phyloP scores from a whole-genome alignment of 2,113 vertebrate genomes.

The Carassius carassius region DNA sequence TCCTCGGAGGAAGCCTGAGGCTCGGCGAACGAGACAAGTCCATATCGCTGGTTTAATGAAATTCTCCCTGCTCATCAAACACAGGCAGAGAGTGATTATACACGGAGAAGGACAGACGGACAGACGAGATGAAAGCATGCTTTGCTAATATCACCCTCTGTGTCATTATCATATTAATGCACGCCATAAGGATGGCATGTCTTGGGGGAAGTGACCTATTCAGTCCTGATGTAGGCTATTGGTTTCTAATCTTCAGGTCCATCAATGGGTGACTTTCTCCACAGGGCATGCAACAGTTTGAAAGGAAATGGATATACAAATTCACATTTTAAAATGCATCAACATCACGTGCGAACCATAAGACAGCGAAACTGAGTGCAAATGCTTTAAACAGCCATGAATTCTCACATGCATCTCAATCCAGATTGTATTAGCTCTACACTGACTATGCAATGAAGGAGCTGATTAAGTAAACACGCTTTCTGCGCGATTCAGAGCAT shows the following conservation, averaged over 20 bases:
- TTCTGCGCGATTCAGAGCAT: background rate
- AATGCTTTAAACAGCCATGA: background rate
- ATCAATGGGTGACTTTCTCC: background rate
- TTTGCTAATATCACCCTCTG: slow-evolving; percentile 30
- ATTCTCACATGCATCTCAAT: background rate
- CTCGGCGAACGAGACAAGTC: slow-evolving; percentile 44
- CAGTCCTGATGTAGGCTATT: background rate
- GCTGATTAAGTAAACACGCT: background rate
- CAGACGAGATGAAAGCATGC: slow-evolving; percentile 42
- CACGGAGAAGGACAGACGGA: slow-evolving; percentile 40
- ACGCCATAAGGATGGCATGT: background rate
- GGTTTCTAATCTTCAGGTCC: background rate
- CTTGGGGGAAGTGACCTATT: background rate
- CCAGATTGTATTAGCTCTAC: background rate
- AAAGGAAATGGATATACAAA: too few species aligned
- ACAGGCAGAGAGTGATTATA: slow-evolving; percentile 44
- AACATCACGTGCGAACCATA: background rate
- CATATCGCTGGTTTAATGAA: slow-evolving; percentile 55
- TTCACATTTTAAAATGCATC: background rate
- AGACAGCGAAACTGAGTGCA: background rate
- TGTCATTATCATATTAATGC: slow-evolving; percentile 38
- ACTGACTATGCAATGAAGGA: background rate
- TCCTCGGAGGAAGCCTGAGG: slow-evolving; percentile 43
- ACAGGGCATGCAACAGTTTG: background rate
- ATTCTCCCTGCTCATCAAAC: slow-evolving; percentile 56